Base-by-base conservation (phyloP, 2,797 vertebrate species). In the Oophaga sylvatica region DNA sequence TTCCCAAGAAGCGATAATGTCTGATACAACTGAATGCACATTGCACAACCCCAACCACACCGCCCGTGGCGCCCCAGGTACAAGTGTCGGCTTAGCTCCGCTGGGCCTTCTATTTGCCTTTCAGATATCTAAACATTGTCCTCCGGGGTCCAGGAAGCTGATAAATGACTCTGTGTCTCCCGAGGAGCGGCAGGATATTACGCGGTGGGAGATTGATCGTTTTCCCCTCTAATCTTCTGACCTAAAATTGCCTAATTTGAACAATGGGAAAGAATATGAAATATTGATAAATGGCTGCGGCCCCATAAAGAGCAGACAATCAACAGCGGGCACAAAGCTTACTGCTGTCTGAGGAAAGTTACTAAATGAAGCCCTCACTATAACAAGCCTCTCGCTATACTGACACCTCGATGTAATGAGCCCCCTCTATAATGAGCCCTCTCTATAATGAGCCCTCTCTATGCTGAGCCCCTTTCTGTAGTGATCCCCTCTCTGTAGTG, bases 251-350 rank as follows among this genome's bases (percentile, higher is more conserved):
- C 19, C 41, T 48, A 48, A 48, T 48, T 48, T 75, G 48, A 75
- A n/a, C 71, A 75, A 75, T 45, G 35, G 41, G 41, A 75, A 48
- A n/a, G 41, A 75, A 75, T 3, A 75, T 75, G 71, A 75, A 75
- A 75, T 45, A 75, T 75, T 75, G 71, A 48, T 75, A 48, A 75
- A 75, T 75, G 71, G 19, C 71, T 13, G 41, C 10, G 20, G 41
- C 71, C 31, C 71, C 19, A 45, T 45, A 9, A 41, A 19, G 17
- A 10, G 0, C 68, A 19, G 19, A 41, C 68, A 71, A 19, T 41
- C 20, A 31, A 41, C n/a, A 12, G 9, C 5, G 15, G 67, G 13
- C 26, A 31, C 31, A 71, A 35, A 71, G 29, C 17, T 71, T 31
- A 0, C 29, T 71, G 68, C 16, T 35, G 29, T 71, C 68, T 71